These are phyloP conservation scores for Aleiodes alternator DNA, from an alignment of 2,888 invertebrate species.

Conservation along the genomic window DNA sequence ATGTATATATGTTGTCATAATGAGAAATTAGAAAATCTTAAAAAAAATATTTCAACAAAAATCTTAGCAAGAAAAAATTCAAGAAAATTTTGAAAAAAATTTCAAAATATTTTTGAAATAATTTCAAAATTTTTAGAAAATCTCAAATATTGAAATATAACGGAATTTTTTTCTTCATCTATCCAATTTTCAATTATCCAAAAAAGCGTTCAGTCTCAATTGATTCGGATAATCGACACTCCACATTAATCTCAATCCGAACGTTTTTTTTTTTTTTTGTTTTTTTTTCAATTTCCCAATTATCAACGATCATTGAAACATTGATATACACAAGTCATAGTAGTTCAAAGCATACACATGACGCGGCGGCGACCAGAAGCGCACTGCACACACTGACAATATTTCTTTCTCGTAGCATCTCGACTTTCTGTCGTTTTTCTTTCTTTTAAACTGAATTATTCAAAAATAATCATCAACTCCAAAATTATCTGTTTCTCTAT, in stretches of 20 bases:
- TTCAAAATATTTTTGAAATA: no score
- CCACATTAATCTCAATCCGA: not conserved
- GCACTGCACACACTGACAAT: constrained; percentile 74
- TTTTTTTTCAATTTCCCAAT: not conserved
- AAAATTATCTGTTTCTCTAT: not conserved
- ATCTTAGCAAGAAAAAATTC: no score
- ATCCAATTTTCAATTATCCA: no score
- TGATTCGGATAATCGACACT: no score
- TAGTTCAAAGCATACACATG: constrained; percentile 58
- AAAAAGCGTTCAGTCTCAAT: no score
- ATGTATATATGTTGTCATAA: no score
- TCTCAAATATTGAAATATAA: no score
- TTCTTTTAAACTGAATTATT: not conserved
- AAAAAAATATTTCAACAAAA: no score
- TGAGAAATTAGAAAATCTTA: no score
- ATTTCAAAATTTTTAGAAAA: no score
- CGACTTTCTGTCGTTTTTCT: constrained; percentile 46
- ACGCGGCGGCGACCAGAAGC: constrained; percentile 71
- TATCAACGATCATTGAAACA: constrained; percentile 20
- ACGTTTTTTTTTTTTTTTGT: constrained; percentile 1
- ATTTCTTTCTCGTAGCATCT: constrained; percentile 49
- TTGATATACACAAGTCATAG: constrained; percentile 23
- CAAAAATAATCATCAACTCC: constrained; percentile 13
- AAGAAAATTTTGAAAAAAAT: no score
- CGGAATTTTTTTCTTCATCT: no score